Evolutionary conservation across 2,888 invertebrate species (phyloP).

Genomic region (Trissonchulus sp.): DNA sequence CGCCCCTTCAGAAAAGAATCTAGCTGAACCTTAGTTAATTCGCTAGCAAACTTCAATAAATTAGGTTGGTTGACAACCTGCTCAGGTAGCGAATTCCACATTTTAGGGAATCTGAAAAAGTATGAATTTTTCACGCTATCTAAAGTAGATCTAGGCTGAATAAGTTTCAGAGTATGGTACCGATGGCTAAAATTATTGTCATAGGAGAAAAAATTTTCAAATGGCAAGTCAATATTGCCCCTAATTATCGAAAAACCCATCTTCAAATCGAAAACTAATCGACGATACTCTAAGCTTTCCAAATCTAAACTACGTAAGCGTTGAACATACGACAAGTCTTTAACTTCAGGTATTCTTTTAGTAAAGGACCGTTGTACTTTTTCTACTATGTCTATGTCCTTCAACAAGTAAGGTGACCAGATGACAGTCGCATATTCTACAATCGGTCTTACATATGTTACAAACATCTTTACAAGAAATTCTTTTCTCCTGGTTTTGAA

Average conservation of each 20-base stretch:
- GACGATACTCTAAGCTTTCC: not conserved
- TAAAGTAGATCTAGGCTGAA: not conserved
- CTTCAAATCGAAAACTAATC: not conserved
- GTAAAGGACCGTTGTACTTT: slow-evolving; percentile 10
- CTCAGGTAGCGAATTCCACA: not conserved
- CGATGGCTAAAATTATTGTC: not conserved
- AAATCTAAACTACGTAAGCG: not conserved
- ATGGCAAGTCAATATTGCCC: not conserved
- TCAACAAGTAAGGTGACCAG: slow-evolving; percentile 12
- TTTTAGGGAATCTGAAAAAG: not conserved
- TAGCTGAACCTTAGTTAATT: not conserved
- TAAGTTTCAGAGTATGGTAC: not conserved
- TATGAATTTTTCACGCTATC: not conserved
- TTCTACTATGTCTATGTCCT: slow-evolving; percentile 12
- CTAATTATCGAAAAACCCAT: not conserved
- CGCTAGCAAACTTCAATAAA: not conserved
- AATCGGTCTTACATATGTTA: slow-evolving; percentile 21
- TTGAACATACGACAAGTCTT: not conserved
- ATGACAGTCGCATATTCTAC: slow-evolving; percentile 19
- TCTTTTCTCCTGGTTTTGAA: not conserved
- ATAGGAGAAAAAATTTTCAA: not conserved
- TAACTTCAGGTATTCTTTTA: slow-evolving; percentile 16
- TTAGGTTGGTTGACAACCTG: not conserved
- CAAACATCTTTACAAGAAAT: slow-evolving; percentile 10
- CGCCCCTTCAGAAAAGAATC: not conserved